Conservation (phyloP, 2,797 vertebrate genomes). For the Rhabdomys pumilio region DNA sequence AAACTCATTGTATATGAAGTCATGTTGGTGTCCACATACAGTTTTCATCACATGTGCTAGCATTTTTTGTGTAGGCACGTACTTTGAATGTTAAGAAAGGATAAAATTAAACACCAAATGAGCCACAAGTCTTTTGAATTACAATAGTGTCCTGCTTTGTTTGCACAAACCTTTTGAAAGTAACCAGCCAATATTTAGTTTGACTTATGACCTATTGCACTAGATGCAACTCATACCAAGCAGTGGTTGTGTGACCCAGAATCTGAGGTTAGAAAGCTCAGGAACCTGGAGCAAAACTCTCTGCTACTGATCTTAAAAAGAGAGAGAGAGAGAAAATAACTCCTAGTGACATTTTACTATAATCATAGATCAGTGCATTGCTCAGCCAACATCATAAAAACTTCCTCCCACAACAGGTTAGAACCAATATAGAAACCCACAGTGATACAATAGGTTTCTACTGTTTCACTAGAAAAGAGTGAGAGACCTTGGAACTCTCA, state of each 20-base stretch:
- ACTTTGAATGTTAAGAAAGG: background rate
- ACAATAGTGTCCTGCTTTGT: background rate
- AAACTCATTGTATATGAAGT: background rate
- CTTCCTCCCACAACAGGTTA: background rate
- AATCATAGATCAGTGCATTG: background rate
- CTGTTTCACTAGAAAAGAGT: background rate
- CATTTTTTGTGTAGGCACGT: background rate
- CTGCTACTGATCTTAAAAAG: background rate
- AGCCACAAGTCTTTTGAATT: background rate
- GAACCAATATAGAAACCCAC: background rate
- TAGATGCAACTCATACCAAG: background rate
- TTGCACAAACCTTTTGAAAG: background rate
- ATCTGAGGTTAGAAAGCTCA: background rate
- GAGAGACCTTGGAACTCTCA: background rate
- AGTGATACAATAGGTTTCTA: background rate
- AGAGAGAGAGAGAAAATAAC: background rate
- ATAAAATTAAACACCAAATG: background rate
- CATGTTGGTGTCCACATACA: background rate
- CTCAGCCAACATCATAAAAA: background rate
- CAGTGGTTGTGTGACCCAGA: background rate
- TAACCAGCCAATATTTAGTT: background rate
- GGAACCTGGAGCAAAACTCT: background rate
- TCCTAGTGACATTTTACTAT: background rate
- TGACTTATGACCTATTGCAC: background rate
- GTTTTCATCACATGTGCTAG: background rate